Percentiles rank a stretch among this genome's conserved stretches.
These are phyloP conservation scores for Athalia rosae DNA, from an alignment of 2,888 invertebrate genomes.

Conservation along the genomic window DNA sequence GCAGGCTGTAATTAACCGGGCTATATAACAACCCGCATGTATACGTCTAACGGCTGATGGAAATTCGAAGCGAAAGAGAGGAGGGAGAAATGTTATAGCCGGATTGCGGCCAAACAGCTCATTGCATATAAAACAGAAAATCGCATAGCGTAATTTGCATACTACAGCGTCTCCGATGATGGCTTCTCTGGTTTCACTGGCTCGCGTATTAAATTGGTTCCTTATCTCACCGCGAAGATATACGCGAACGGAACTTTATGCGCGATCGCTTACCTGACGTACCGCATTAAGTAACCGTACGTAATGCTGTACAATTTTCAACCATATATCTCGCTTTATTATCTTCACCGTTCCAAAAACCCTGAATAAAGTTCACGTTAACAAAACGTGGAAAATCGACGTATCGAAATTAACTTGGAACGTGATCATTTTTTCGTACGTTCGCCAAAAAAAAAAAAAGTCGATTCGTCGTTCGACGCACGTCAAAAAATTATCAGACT, in stretches of 20 bases:
- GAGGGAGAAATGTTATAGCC: conserved; percentile 13
- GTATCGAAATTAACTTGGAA: too few species aligned
- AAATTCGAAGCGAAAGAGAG: conserved; percentile 20
- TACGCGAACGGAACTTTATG: not conserved
- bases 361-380: too few species aligned
- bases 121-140: conserved; percentile 48
- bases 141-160: conserved; percentile 54
- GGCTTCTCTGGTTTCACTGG: conserved; percentile 14
- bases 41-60: conserved; percentile 23
- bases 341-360: too few species aligned
- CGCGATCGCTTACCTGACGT: not conserved
- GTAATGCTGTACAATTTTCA: too few species aligned
- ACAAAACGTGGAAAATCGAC: too few species aligned
- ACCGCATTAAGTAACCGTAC: too few species aligned
- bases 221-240: not conserved
- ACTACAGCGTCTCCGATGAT: conserved; percentile 46
- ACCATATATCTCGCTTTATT: too few species aligned
- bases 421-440: too few species aligned
- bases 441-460: too few species aligned
- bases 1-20: conserved; percentile 32
- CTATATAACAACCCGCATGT: not conserved
- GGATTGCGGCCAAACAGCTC: conserved; percentile 28
- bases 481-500: too few species aligned
- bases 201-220: conserved; percentile 12
- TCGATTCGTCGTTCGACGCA: too few species aligned